phyloP scores from a whole-genome alignment of 2,113 vertebrate species.

The Emydura subglobosa region DNA sequence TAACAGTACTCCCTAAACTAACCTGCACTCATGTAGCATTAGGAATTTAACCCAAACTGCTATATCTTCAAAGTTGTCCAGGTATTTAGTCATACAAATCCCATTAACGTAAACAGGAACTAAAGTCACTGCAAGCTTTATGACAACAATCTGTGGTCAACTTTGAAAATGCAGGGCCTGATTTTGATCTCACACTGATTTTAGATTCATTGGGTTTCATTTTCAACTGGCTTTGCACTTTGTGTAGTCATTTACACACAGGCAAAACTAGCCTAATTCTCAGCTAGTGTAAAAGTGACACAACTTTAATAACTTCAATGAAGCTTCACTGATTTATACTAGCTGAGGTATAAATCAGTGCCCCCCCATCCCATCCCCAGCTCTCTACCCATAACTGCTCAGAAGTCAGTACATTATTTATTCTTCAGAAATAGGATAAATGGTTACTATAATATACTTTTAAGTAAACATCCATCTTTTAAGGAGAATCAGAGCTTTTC shows the following conservation, averaged over 20 bases:
- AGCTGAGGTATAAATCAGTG: background rate
- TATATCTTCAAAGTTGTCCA: background rate
- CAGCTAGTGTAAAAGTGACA: background rate
- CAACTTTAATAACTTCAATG: background rate
- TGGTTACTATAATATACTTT: background rate
- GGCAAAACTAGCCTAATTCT: background rate
- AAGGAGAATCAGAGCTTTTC: background rate
- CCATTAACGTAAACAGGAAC: background rate
- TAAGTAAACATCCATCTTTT: background rate
- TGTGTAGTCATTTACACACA: background rate
- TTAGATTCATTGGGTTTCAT: background rate
- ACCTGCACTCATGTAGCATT: background rate
- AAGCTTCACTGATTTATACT: fast-evolving
- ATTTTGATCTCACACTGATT: background rate
- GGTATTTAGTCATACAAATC: background rate
- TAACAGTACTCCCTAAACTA: background rate
- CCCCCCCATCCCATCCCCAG: background rate
- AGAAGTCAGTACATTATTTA: background rate
- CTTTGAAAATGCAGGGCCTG: background rate
- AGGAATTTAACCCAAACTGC: fast-evolving
- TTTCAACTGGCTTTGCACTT: background rate
- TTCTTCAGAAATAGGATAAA: background rate
- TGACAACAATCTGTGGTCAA: background rate
- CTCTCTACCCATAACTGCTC: background rate
- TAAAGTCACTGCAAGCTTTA: background rate